phyloP scores from a whole-genome alignment of 2,797 vertebrate genomes.

The Orientallactaga sibirica region DNA sequence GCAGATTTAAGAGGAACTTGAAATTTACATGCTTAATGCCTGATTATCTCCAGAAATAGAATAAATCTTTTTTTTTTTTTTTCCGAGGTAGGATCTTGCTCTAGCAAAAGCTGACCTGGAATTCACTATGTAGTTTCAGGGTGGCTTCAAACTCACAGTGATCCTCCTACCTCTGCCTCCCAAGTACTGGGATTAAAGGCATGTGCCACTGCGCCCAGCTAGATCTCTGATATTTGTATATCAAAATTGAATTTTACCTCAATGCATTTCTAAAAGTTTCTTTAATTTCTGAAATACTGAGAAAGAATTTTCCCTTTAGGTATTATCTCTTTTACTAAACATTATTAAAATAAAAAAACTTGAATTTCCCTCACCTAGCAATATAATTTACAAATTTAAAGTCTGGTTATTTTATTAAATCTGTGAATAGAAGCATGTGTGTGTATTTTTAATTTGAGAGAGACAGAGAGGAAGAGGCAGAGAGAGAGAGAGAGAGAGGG shows the following conservation, averaged over 20 bases:
- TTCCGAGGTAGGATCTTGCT: no score
- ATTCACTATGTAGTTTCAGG: no score
- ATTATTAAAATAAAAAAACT: background rate
- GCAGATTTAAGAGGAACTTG: conserved; percentile 22
- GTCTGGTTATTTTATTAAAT: conserved; percentile 53
- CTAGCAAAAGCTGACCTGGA: no score
- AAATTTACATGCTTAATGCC: conserved; percentile 38
- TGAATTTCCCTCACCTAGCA: conserved; percentile 53
- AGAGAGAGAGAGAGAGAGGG: no score
- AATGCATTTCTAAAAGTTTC: background rate
- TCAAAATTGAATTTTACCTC: conserved; percentile 55
- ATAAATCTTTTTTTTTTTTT: background rate
- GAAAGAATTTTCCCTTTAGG: conserved; percentile 18
- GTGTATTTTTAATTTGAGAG: no score
- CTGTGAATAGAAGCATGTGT: background rate
- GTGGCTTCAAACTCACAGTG: no score
- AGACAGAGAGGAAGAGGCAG: no score
- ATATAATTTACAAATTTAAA: conserved; percentile 56
- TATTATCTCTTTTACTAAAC: background rate
- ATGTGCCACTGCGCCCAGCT: no score
- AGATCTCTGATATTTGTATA: background rate
- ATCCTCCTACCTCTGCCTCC: no score
- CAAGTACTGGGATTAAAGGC: no score
- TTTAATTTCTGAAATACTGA: conserved; percentile 41
- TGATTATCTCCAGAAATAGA: conserved; percentile 16